Base-by-base conservation (phyloP, 2,888 invertebrate genomes). In the Hermaeophaga mercurialis region DNA sequence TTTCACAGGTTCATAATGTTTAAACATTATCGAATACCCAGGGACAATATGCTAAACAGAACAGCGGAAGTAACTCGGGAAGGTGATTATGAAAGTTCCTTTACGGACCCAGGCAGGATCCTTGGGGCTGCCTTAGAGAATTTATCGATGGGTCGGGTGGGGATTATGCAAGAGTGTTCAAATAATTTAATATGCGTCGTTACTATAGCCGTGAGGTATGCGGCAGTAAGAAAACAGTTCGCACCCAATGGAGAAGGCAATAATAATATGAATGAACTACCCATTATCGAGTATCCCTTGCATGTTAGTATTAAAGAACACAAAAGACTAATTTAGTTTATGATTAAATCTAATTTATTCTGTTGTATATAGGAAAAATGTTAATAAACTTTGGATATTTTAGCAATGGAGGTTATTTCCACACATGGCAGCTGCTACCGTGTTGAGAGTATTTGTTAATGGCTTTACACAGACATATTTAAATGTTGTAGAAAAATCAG, bases 31-130 rank as follows among this genome's bases (percentile, higher is more conserved):
- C 84, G 91, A 70, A 91, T 96, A 77, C 92, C 94, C 1, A 84
- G 90, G 48, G 90, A 88, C 70, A 89, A 90, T 74, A 80, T 96
- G 0, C 80, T 96, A 49, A 95, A 96, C 76, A 84, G 90, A 66
- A 93, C 90, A 0, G 95, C 92, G 4, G 94, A 96, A 75, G 91
- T 97, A 12, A 90, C 90, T 0, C 85, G 88, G 3, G 90, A 91
- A 9, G 96, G 96, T 0, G 82, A 84, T 59, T 97, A 96, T 74
- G 89, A 92, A 67, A 91, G 93, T 65, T 89, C 91, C n/a, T 93
- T 91, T 76, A 89, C 91, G 39, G 94, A 95, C 70, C 91, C 94
- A 0, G 90, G 88, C 31, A 88, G 87, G 73, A 87, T 94, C 70
- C 82, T 95, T 63, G 94, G 90, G 0, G 90, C 91, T 0, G 90